A percentile compares a stretch with the other conserved stretches of the same genome.
Conservation (phyloP, 2,797 vertebrate species). For the Falco peregrinus region DNA sequence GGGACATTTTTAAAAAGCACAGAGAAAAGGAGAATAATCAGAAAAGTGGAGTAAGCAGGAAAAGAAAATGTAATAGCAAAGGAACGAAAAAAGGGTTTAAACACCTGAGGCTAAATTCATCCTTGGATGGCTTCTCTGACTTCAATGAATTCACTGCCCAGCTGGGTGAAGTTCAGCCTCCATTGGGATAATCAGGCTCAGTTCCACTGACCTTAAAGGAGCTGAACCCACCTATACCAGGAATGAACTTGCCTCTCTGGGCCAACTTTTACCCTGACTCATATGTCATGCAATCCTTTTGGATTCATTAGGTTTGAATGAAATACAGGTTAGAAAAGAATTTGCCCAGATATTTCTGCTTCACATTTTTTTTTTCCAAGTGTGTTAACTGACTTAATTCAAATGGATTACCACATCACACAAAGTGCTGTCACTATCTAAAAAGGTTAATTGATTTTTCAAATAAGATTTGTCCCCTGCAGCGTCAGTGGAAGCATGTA, state of each 20-base stretch:
- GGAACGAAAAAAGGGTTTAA: background rate
- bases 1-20: constrained; percentile 48
- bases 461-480: constrained; percentile 37
- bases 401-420: constrained; percentile 53
- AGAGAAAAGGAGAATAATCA: constrained; percentile 40
- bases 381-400: constrained; percentile 52
- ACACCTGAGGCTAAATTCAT: constrained; percentile 42
- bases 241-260: constrained; percentile 59
- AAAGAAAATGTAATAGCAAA: constrained; percentile 42
- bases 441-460: constrained; percentile 40
- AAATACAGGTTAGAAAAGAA: constrained; percentile 40
- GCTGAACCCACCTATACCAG: constrained; percentile 15
- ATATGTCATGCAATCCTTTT: constrained; percentile 38
- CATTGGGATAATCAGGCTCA: constrained; percentile 1
- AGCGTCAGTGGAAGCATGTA: constrained; percentile 58
- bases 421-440: constrained; percentile 46
- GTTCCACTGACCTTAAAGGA: constrained; percentile 40
- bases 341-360: constrained; percentile 62
- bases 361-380: constrained; percentile 28
- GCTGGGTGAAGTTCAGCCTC: constrained; percentile 48
- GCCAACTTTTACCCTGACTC: constrained; percentile 50
- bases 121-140: constrained; percentile 37
- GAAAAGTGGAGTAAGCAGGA: constrained; percentile 28
- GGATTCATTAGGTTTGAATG: constrained; percentile 57
- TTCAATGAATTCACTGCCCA: constrained; percentile 53